Evolutionary conservation across 2,888 invertebrate species (phyloP).

Genomic region (Cyclophora punctaria): DNA sequence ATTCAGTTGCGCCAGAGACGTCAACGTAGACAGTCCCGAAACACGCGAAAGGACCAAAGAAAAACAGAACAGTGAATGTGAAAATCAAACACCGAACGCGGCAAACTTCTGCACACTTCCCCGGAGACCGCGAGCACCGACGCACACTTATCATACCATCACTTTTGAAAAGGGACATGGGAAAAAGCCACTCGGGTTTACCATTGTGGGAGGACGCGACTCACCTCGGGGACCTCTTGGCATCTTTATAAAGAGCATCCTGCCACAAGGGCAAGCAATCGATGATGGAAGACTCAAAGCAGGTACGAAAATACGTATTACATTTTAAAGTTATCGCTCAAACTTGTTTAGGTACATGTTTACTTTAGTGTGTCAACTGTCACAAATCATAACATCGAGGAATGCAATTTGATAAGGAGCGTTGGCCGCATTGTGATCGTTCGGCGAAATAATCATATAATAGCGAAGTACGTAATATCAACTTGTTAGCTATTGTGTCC

Average conservation of each 20-base stretch:
- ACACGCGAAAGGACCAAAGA: slow-evolving; percentile 44
- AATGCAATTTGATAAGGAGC: slow-evolving; percentile 50
- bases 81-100: slow-evolving; percentile 59
- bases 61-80: slow-evolving; percentile 52
- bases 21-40: slow-evolving; percentile 60
- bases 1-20: slow-evolving; percentile 59
- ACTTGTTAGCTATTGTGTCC: slow-evolving; percentile 29
- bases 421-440: slow-evolving; percentile 36
- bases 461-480: slow-evolving; percentile 32
- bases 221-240: slow-evolving; percentile 89
- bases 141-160: slow-evolving; percentile 82
- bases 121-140: slow-evolving; percentile 79
- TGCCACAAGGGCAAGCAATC: slow-evolving; percentile 87
- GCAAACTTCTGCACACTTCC: slow-evolving; percentile 84
- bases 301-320: slow-evolving; percentile 65
- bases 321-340: not conserved
- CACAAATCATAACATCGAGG: slow-evolving; percentile 22
- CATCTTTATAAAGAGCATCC: slow-evolving; percentile 90
- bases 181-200: slow-evolving; percentile 90
- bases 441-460: slow-evolving; percentile 32
- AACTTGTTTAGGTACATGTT: not conserved
- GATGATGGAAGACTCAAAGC: slow-evolving; percentile 88
- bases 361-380: slow-evolving; percentile 4
- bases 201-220: slow-evolving; percentile 90
- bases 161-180: slow-evolving; percentile 87